Conservation (phyloP, 2,888 invertebrate species). For the Dorcus hopei region DNA sequence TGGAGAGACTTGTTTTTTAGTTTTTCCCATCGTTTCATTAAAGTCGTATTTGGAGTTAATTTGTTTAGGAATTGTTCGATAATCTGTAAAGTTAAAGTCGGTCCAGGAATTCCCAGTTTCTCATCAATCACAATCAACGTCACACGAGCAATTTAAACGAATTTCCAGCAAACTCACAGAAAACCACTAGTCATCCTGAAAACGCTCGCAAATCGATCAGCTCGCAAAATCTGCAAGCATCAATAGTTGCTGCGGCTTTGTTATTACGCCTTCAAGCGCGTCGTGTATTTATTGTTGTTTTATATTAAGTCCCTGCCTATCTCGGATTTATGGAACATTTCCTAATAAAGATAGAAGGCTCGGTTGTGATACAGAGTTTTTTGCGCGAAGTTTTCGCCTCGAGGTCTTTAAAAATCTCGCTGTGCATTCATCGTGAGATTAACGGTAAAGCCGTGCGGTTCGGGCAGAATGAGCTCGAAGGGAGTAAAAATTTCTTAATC, state of each 20-base stretch:
- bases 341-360: background rate
- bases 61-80: too few relatives aligned
- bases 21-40: too few relatives aligned
- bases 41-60: background rate
- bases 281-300: background rate
- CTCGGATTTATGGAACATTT: background rate
- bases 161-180: background rate
- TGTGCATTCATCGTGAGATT: background rate
- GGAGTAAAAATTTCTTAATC: background rate
- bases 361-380: too few relatives aligned
- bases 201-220: too few relatives aligned
- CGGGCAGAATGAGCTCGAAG: background rate
- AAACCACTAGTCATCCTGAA: background rate
- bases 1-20: too few relatives aligned
- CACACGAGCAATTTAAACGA: background rate
- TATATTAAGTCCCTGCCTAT: background rate
- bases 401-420: background rate
- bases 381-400: background rate
- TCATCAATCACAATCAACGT: slow-evolving; percentile 3
- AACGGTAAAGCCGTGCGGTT: background rate
- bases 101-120: background rate
- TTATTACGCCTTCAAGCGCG: too few relatives aligned
- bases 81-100: too few relatives aligned
- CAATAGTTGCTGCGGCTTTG: too few relatives aligned
- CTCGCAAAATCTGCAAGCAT: too few relatives aligned